Evolutionary conservation across 2,113 vertebrate species (phyloP).

Genomic region (Calypte anna): DNA sequence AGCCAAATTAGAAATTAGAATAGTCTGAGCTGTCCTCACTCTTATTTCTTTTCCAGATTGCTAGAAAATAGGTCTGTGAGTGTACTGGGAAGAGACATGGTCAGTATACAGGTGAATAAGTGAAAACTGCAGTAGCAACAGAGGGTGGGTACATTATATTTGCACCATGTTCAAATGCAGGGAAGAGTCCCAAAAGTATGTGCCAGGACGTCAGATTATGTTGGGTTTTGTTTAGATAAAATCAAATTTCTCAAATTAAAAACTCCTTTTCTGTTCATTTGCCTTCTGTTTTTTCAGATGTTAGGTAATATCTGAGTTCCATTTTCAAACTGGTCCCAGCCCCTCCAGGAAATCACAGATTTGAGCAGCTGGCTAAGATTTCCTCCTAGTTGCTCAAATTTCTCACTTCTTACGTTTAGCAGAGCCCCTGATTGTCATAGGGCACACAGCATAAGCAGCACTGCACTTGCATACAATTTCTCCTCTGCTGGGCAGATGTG

Average conservation of each 20-base stretch:
- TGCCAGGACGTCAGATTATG: not conserved
- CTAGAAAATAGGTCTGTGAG: not conserved
- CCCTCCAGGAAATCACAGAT: not conserved
- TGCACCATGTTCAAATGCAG: not conserved
- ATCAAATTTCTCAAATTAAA: not conserved
- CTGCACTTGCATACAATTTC: not conserved
- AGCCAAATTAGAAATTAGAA: not conserved
- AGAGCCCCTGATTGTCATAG: not conserved
- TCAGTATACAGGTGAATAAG: not conserved
- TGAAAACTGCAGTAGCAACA: not conserved
- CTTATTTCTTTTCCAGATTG: not conserved
- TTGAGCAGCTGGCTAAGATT: not conserved
- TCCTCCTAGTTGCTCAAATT: not conserved
- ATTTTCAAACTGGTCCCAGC: not conserved
- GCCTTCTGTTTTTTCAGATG: not conserved
- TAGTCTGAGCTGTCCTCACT: not conserved
- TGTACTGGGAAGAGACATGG: not conserved
- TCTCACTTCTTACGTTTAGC: not conserved
- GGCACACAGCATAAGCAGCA: fast-evolving
- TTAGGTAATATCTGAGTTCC: not conserved
- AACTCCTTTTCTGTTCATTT: not conserved
- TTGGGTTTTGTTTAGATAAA: not conserved
- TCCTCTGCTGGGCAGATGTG: not conserved
- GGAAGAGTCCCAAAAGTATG: not conserved
- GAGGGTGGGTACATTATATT: not conserved